A percentile compares a stretch with the other conserved stretches of the same genome.
phyloP scores from a whole-genome alignment of 2,113 vertebrate genomes.

The Paratilapia polleni region DNA sequence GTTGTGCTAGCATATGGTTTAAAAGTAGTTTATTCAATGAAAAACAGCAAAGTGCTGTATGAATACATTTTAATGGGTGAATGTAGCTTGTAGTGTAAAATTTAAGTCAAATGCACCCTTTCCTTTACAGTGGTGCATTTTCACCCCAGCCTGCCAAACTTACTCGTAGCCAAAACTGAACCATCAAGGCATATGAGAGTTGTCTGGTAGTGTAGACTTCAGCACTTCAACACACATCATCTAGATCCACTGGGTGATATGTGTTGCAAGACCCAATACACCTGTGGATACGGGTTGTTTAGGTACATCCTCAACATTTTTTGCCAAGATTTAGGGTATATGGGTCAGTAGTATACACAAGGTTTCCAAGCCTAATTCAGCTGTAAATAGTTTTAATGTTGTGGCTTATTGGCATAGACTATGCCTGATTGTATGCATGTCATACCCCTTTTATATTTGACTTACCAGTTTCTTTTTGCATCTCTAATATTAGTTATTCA shows the following conservation, averaged over 20 bases:
- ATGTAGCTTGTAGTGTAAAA: neutral
- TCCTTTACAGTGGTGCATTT: neutral
- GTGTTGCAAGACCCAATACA: neutral
- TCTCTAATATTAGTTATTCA: too few species aligned
- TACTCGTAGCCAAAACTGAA: neutral
- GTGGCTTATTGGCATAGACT: neutral
- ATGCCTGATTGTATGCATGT: neutral
- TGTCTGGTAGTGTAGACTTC: neutral
- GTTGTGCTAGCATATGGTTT: neutral
- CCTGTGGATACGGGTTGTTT: neutral
- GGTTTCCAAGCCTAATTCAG: neutral
- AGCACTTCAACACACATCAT: neutral
- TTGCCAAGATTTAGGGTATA: neutral
- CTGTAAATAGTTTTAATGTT: neutral
- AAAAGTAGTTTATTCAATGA: neutral
- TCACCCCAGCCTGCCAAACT: neutral
- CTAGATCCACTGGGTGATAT: neutral
- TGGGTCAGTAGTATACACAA: neutral
- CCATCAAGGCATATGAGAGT: neutral
- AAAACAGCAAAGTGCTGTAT: neutral
- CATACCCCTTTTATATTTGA: neutral
- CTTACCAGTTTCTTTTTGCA: too few species aligned
- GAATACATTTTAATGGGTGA: neutral
- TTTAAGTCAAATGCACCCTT: neutral
- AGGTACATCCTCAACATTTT: neutral